phyloP scores from a whole-genome alignment of 2,888 invertebrate species.

The Ferdinandea cuprea region DNA sequence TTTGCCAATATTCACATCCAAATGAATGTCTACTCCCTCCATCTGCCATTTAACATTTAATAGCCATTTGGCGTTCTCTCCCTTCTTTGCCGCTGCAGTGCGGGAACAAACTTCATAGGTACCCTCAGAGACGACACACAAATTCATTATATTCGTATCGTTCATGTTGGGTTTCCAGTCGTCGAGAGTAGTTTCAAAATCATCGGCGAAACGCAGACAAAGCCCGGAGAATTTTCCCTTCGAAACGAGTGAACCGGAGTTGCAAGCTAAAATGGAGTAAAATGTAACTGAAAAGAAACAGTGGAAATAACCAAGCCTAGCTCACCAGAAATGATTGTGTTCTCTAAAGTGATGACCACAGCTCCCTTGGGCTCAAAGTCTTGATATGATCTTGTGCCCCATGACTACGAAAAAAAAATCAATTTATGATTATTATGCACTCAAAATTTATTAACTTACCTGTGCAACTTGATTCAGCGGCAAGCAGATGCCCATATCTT shows the following conservation, averaged over 20 bases:
- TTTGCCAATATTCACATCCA: slow-evolving; percentile 98
- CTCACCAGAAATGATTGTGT: slow-evolving; percentile 90
- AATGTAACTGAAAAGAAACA: no score
- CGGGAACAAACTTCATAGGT: slow-evolving; percentile 95
- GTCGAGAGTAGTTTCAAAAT: slow-evolving; percentile 97
- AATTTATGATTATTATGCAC: slow-evolving; percentile 12
- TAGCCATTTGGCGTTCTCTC: slow-evolving; percentile 98
- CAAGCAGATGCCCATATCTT: slow-evolving; percentile 98
- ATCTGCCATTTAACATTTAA: slow-evolving; percentile 99
- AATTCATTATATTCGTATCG: slow-evolving; percentile 91
- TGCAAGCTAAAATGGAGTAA: slow-evolving; percentile 87
- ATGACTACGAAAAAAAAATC: slow-evolving; percentile 83
- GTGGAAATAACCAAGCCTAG: slow-evolving; percentile 55
- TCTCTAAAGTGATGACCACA: slow-evolving; percentile 97
- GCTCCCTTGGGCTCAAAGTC: slow-evolving; percentile 94
- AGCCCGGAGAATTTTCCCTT: slow-evolving; percentile 95
- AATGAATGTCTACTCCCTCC: slow-evolving; percentile 98
- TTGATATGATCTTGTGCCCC: slow-evolving; percentile 87
- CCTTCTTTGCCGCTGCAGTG: slow-evolving; percentile 93
- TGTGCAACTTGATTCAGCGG: slow-evolving; percentile 93
- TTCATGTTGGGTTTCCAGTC: slow-evolving; percentile 97
- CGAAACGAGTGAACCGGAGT: slow-evolving; percentile 97
- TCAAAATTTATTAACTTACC: slow-evolving; percentile 80
- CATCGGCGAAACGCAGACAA: slow-evolving; percentile 97
- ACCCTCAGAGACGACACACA: slow-evolving; percentile 99